Evolutionary conservation across 2,113 vertebrate species (phyloP).

Genomic region (Megaceryle torquata): DNA sequence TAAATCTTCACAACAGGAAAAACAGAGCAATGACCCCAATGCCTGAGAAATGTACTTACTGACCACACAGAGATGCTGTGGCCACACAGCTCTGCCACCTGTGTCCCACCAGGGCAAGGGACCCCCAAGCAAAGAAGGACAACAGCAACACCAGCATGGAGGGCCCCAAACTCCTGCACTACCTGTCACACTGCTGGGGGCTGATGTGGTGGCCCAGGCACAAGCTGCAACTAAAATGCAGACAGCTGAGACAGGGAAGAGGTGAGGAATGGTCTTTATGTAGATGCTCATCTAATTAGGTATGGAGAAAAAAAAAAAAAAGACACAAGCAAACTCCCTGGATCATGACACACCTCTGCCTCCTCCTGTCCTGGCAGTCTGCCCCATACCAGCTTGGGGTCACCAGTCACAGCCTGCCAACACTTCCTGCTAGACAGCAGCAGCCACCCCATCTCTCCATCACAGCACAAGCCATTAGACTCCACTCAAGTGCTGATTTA

Average conservation of each 20-base stretch:
- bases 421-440: neutral
- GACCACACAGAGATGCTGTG: neutral
- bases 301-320: neutral
- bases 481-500: neutral
- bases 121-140: neutral
- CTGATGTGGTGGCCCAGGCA: neutral
- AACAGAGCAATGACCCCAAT: neutral
- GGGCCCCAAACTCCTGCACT: neutral
- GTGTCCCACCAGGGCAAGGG: neutral
- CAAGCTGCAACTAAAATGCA: accelerated
- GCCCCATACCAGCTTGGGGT: neutral
- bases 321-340: neutral
- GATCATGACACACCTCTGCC: neutral
- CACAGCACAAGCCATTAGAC: neutral
- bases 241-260: neutral
- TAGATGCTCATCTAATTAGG: neutral
- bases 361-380: neutral
- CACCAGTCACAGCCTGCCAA: neutral
- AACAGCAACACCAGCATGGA: neutral
- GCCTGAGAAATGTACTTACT: neutral
- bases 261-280: neutral
- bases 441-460: neutral
- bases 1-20: neutral
- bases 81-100: neutral
- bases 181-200: neutral